Percentiles rank a stretch among this genome's conserved stretches.
Conservation (phyloP, 2,888 invertebrate species). For the Mactromeris polynyma region DNA sequence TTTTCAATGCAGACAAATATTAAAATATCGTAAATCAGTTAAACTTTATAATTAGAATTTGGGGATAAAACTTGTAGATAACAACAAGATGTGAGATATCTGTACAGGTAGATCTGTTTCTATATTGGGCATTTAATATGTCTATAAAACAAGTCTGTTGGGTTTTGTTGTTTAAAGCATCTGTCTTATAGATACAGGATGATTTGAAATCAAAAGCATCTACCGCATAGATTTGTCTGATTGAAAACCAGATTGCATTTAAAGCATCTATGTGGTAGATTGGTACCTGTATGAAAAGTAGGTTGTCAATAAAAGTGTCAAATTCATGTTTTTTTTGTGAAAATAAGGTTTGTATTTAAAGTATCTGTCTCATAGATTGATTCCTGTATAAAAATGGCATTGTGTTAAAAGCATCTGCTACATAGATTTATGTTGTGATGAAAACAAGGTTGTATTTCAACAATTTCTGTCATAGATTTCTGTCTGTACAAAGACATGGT, state of each 20-base stretch:
- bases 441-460: no score
- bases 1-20: slow-evolving; percentile 15
- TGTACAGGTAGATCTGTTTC: background rate
- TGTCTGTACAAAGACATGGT: no score
- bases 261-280: background rate
- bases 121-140: slow-evolving; percentile 18
- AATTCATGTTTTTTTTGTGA: no score
- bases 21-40: slow-evolving; percentile 17
- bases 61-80: background rate
- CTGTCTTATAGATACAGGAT: background rate
- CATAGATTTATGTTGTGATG: no score
- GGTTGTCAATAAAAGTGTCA: no score
- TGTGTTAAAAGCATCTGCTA: no score
- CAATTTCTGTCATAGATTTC: no score
- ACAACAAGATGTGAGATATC: background rate
- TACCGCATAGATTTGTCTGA: background rate
- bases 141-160: slow-evolving; percentile 1
- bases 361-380: no score
- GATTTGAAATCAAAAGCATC: background rate
- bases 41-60: slow-evolving; percentile 20
- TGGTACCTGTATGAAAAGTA: no score
- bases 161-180: slow-evolving; percentile 7
- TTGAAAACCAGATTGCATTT: background rate
- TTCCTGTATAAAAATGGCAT: no score
- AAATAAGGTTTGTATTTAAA: background rate